Base-by-base conservation (phyloP, 1,140 invertebrate species). In the Calliphora vicina region DNA sequence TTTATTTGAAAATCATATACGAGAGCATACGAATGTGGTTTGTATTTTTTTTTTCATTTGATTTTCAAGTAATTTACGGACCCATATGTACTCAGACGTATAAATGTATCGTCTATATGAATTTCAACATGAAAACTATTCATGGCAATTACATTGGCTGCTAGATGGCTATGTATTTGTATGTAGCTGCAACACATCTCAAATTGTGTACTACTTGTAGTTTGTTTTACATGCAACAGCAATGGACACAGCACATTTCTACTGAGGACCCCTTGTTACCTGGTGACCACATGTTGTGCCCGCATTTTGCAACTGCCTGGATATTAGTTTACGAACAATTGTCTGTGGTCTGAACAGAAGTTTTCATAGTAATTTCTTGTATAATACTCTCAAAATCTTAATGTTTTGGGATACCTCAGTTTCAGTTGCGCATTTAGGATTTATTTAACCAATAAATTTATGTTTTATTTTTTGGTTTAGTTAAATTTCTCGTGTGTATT, bases 391-490 rank as follows among this genome's bases (percentile, higher is more conserved):
- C 0, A 5, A 5, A 35, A 5, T 23, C 61, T 67, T 23, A 67
- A 23, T 25, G 61, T 67, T 50, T 61, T 23, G 23, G 0, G 23
- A 23, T 25, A 67, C n/a, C 20, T 23, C n/a, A 67, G 61, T 67
- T 67, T 67, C 61, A 67, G 61, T 67, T 67, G 61, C 61, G 61
- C 61, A 10, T 67, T 67, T 23, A 67, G 61, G 23, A 67, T 67
- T 67, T 67, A 23, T 67, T 67, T 67, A 67, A 67, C 61, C 61
- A 67, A 67, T 67, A 67, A 67, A 67, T 67, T 67, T 67, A 23
- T 67, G 6, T 23, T 67, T 67, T 67, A 9, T 67, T 50, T 25
- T 25, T 67, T 67, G 13, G 1, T n/a, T 17, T 61, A 61, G 13
- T 61, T 6, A 61, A 61, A 61, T 61, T 61, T 61, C 50, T 17